Conservation (phyloP, 1,140 invertebrate genomes). For the Euborellia annulipes region DNA sequence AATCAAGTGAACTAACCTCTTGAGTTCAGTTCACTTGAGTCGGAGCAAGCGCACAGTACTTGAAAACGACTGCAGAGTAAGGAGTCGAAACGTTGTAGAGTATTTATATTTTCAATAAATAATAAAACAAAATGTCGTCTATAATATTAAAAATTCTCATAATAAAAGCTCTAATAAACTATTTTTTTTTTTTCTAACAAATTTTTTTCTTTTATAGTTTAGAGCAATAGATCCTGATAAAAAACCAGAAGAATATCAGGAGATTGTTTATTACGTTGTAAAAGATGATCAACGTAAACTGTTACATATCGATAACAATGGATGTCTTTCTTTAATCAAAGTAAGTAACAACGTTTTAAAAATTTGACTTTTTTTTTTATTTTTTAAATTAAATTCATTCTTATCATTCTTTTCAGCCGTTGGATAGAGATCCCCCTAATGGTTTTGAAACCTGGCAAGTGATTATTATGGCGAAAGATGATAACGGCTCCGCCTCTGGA, state of each 20-base stretch:
- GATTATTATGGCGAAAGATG: constrained; percentile 64
- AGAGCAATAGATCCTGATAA: constrained; percentile 76
- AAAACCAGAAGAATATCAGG: constrained; percentile 36
- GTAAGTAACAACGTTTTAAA: constrained; percentile 12
- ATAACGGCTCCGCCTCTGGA: constrained; percentile 38
- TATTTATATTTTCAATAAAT: too few relatives aligned
- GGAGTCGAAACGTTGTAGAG: too few relatives aligned
- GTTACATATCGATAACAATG: constrained; percentile 50
- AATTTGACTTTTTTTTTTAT: too few relatives aligned
- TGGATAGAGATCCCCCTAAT: constrained; percentile 74
- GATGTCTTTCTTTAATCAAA: constrained; percentile 58
- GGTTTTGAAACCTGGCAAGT: constrained; percentile 73
- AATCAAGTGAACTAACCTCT: too few relatives aligned
- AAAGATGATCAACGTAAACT: constrained; percentile 50
- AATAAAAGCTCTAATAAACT: too few relatives aligned
- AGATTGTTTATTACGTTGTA: constrained; percentile 58
- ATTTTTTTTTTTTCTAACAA: constrained; percentile 2
- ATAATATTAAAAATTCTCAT: too few relatives aligned
- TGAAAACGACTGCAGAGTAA: too few relatives aligned
- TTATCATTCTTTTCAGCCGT: constrained; percentile 31
- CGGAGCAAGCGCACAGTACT: too few relatives aligned
- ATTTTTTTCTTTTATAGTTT: constrained; percentile 26
- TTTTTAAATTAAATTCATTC: too few relatives aligned
- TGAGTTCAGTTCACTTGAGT: too few relatives aligned
- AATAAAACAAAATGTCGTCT: too few relatives aligned